Conservation (phyloP, 2,888 invertebrate genomes). For the Cremastinae sp. region DNA sequence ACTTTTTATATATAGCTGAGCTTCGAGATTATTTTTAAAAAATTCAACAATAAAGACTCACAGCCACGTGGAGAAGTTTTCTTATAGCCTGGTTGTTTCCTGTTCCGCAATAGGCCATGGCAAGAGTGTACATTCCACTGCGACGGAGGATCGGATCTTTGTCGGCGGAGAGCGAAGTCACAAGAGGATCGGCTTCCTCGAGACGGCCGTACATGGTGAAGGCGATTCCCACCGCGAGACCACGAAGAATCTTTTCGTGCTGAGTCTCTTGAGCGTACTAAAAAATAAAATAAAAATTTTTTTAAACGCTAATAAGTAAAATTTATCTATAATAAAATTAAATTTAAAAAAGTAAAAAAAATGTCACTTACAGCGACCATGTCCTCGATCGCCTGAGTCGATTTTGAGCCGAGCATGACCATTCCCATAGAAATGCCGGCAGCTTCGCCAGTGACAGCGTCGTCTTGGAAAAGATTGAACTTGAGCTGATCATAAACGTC, state of each 20-base stretch:
- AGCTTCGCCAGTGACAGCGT: constrained; percentile 99
- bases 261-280: constrained; percentile 96
- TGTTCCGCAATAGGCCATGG: constrained; percentile 99
- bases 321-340: neutral
- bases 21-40: neutral
- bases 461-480: constrained; percentile 98
- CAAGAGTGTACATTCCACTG: constrained; percentile 98
- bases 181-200: constrained; percentile 97
- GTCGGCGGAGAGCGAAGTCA: constrained; percentile 93
- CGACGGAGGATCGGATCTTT: constrained; percentile 97
- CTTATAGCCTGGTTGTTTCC: constrained; percentile 98
- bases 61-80: constrained; percentile 96
- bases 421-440: constrained; percentile 99
- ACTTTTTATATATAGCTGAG: too few relatives aligned
- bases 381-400: constrained; percentile 93
- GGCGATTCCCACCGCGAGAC: constrained; percentile 97
- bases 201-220: constrained; percentile 98
- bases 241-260: constrained; percentile 98
- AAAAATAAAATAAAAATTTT: constrained; percentile 53
- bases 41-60: constrained; percentile 83
- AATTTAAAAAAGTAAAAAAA: neutral
- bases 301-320: neutral
- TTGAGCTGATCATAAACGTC: constrained; percentile 98
- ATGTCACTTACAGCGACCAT: constrained; percentile 90
- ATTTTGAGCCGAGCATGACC: constrained; percentile 98